A percentile compares a stretch with the other conserved stretches of the same genome.
These are phyloP conservation scores for Mizuhopecten yessoensis DNA, from an alignment of 1,140 invertebrate species.

Conservation along the genomic window DNA sequence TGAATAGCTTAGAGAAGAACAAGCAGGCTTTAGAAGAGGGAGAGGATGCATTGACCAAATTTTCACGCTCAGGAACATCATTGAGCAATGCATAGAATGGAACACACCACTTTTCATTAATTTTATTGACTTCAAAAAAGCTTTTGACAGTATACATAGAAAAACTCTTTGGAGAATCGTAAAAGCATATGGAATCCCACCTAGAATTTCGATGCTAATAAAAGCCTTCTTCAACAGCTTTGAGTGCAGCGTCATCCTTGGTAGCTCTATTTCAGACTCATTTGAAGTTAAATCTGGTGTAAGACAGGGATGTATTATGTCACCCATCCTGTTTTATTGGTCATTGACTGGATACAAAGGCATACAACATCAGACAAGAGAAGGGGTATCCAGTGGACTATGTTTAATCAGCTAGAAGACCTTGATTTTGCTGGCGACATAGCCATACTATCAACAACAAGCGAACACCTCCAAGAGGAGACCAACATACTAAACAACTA, in stretches of 20 bases:
- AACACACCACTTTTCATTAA: constrained; percentile 45
- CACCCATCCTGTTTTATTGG: constrained; percentile 60
- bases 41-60: no score
- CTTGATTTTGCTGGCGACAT: constrained; percentile 23
- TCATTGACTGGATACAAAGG: constrained; percentile 67
- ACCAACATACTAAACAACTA: no score
- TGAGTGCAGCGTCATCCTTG: neutral
- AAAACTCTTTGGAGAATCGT: constrained; percentile 48
- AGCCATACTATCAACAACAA: neutral
- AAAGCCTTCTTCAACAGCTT: constrained; percentile 42
- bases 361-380: constrained; percentile 55
- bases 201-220: constrained; percentile 34
- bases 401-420: no score
- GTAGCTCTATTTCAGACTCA: constrained; percentile 12
- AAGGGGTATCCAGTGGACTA: no score
- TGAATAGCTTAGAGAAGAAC: constrained; percentile 32
- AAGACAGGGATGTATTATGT: constrained; percentile 67
- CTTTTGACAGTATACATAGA: constrained; percentile 53
- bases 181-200: constrained; percentile 49
- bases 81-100: no score
- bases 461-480: neutral
- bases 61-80: no score
- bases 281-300: constrained; percentile 57
- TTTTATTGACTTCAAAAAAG: constrained; percentile 52
- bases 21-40: neutral